Evolutionary conservation across 2,797 vertebrate species (phyloP).

Genomic region (Smutsia temminckii): DNA sequence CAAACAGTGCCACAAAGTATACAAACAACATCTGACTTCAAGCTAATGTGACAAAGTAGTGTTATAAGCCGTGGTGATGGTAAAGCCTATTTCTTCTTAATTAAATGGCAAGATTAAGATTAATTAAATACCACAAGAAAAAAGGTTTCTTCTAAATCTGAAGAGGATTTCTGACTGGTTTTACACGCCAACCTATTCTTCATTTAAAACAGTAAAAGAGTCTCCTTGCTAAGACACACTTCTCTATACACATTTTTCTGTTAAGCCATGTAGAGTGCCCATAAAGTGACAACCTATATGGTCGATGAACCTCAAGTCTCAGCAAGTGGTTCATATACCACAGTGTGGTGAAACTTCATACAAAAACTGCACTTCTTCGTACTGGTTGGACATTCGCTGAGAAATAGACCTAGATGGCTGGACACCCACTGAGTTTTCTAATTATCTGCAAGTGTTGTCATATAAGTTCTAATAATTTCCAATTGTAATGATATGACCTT

Average conservation of each 20-base stretch:
- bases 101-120: constrained; percentile 34
- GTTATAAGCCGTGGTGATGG: neutral
- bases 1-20: neutral
- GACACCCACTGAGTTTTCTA: neutral
- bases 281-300: neutral
- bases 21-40: constrained; percentile 42
- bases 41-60: neutral
- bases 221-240: neutral
- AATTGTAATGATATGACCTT: neutral
- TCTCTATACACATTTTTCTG: neutral
- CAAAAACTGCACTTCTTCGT: neutral
- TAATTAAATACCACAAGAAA: neutral
- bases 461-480: constrained; percentile 9
- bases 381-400: neutral
- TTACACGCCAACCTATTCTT: neutral
- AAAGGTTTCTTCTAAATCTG: neutral
- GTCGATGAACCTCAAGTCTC: neutral
- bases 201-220: neutral
- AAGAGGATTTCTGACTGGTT: constrained; percentile 7
- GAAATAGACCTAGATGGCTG: neutral
- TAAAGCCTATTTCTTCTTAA: constrained; percentile 44
- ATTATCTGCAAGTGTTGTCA: neutral
- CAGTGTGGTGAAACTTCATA: neutral
- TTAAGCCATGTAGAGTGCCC: neutral
- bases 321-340: neutral